Evolutionary conservation across 2,113 vertebrate genomes (phyloP).

Genomic region (Falcunculus frontatus): DNA sequence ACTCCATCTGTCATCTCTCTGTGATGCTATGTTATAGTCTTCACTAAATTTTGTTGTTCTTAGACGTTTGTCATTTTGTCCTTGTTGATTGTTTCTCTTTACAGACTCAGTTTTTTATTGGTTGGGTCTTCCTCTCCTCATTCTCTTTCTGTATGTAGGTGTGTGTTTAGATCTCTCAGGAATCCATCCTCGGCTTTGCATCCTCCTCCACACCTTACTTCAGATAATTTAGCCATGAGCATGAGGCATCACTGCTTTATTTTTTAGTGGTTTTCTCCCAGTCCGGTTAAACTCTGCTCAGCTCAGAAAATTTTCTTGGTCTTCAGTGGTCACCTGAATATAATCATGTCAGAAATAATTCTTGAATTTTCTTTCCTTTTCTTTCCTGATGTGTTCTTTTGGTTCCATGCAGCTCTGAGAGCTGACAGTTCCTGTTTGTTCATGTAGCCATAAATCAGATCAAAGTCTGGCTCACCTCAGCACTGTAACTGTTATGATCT

Average conservation of each 20-base stretch:
- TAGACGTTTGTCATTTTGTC: slow-evolving; percentile 32
- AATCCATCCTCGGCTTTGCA: not conserved
- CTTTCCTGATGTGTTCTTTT: not conserved
- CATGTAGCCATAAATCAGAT: not conserved
- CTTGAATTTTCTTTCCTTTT: not conserved
- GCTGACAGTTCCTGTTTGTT: not conserved
- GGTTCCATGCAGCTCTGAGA: not conserved
- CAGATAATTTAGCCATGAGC: not conserved
- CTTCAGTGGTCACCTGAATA: not conserved
- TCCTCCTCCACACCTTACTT: not conserved
- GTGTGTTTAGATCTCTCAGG: slow-evolving; percentile 3
- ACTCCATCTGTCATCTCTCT: slow-evolving; percentile 51
- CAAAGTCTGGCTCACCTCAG: not conserved
- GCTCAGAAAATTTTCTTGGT: not conserved
- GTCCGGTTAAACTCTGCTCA: not conserved
- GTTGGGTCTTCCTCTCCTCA: not conserved
- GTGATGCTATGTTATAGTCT: not conserved
- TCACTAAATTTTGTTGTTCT: slow-evolving; percentile 27
- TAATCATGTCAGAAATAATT: not conserved
- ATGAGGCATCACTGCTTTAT: not conserved
- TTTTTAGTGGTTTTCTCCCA: not conserved
- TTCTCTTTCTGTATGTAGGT: not conserved
- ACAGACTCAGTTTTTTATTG: not conserved
- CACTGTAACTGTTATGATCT: not conserved
- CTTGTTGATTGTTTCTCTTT: slow-evolving; percentile 16